A percentile compares a stretch with the other conserved stretches of the same genome.
Conservation (phyloP, 2,113 vertebrate genomes). For the Salvelinus sp. region DNA sequence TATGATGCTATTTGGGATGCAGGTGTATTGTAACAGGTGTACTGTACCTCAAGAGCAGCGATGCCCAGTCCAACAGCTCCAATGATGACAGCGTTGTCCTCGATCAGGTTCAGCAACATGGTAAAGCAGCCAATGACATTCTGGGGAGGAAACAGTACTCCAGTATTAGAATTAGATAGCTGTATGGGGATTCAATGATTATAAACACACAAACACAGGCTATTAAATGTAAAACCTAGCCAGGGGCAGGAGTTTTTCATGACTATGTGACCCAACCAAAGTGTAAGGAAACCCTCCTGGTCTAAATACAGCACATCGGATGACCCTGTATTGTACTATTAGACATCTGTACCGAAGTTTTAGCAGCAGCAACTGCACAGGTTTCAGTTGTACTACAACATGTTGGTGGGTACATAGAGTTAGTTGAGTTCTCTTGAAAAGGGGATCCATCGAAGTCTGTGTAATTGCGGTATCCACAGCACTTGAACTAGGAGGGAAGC, state of each 20-base stretch:
- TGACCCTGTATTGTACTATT: not conserved
- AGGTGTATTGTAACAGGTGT: not conserved
- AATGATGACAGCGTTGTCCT: slow-evolving; percentile 60
- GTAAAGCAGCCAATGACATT: slow-evolving; percentile 51
- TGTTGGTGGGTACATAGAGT: slow-evolving; percentile 2
- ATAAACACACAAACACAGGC: not conserved
- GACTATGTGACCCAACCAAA: too few species aligned
- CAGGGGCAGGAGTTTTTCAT: not conserved
- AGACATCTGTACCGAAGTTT: not conserved
- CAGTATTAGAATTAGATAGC: too few species aligned
- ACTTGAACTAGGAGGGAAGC: slow-evolving; percentile 57
- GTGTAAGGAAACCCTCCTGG: too few species aligned
- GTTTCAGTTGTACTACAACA: slow-evolving; percentile 54
- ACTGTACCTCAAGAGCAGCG: slow-evolving; percentile 71
- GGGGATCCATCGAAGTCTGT: slow-evolving; percentile 64
- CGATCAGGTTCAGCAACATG: slow-evolving; percentile 54
- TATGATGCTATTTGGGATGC: too few species aligned
- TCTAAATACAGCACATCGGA: not conserved
- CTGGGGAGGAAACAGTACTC: slow-evolving; percentile 35
- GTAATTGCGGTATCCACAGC: slow-evolving; percentile 75
- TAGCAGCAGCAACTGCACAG: rapidly evolving
- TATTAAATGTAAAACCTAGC: not conserved
- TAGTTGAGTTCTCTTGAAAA: not conserved
- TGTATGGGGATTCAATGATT: too few species aligned
- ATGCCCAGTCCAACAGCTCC: slow-evolving; percentile 68